Evolutionary conservation across 92 coral and sea anemone species (phyloP).

Genomic region (Micromussa lordhowensis): DNA sequence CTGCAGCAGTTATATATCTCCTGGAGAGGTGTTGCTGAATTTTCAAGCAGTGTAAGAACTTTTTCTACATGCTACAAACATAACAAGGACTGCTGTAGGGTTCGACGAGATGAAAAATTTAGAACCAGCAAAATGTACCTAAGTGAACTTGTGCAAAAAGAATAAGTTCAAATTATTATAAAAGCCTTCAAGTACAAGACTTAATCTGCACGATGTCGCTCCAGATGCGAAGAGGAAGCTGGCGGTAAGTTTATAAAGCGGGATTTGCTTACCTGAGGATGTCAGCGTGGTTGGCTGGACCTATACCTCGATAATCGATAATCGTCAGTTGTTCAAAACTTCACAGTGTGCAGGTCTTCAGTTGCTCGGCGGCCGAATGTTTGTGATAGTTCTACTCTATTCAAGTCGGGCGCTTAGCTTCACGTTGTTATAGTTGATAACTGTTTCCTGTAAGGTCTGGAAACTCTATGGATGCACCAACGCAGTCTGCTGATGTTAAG

Average conservation of each 20-base stretch:
- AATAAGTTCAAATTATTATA: neutral
- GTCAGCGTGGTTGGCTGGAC: neutral
- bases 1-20: neutral
- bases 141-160: too few species aligned
- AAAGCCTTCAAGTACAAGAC: neutral
- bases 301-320: neutral
- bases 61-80: neutral
- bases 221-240: neutral
- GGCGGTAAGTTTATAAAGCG: neutral
- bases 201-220: neutral
- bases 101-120: neutral
- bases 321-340: neutral
- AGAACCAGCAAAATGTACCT: neutral
- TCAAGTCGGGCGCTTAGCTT: neutral
- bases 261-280: neutral
- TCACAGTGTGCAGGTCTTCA: neutral
- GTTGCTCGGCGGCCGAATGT: neutral
- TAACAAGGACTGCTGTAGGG: neutral
- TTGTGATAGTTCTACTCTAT: neutral
- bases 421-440: neutral
- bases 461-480: neutral
- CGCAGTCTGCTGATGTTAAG: constrained; percentile 20
- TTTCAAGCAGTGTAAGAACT: neutral
- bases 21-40: neutral
- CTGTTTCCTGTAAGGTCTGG: neutral